Evolutionary conservation across 2,888 invertebrate genomes (phyloP), one percentile per base, ranked within the genome.

Genomic region (Siphonodentalium dalli): DNA sequence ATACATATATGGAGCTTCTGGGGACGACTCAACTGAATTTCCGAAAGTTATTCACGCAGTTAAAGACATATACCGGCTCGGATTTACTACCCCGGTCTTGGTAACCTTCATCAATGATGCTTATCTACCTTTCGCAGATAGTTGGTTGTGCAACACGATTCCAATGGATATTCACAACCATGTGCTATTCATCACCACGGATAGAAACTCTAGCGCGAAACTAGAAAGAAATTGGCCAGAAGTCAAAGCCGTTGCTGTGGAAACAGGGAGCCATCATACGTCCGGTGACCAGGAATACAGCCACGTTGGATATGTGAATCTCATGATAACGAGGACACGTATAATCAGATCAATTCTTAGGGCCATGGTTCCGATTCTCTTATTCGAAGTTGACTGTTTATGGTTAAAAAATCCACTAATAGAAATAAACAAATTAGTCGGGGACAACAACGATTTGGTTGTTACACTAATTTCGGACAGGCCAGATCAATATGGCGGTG

Each of bases 311-410:
- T 71, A 72, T 52, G 61, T 69, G 2, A 63, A 62, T 39, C 57
- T 72, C 11, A 69, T 69, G 69, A 54, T 65, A 5, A 43, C 60
- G 15, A 52, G 72, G 31, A 68, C 71, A 9, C 56, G 63, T 41
- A 55, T 66, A 37, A 33, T 69, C 9, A 34, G 60, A 20, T 31
- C 52, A 1, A 53, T 71, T 35, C 37, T 71, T 2, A 45, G 54
- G 41, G 48, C 61, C 11, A 44, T 61, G 15, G 38, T 71, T 21
- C 63, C 61, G 34, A 42, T 69, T 2, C 66, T 69, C 35, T 43
- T 69, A 6, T 72, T 72, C 57, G 72, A 72, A 49, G 68, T 70
- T 1, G 72, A 72, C 50, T 68, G 69, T 41, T 33, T 71, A 2
- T 72, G 69, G 68, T 37, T 71, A n/a, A 39, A 41, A n/a, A 66